phyloP scores from a whole-genome alignment of 1,140 invertebrate genomes.

The Laodelphax striatellus region DNA sequence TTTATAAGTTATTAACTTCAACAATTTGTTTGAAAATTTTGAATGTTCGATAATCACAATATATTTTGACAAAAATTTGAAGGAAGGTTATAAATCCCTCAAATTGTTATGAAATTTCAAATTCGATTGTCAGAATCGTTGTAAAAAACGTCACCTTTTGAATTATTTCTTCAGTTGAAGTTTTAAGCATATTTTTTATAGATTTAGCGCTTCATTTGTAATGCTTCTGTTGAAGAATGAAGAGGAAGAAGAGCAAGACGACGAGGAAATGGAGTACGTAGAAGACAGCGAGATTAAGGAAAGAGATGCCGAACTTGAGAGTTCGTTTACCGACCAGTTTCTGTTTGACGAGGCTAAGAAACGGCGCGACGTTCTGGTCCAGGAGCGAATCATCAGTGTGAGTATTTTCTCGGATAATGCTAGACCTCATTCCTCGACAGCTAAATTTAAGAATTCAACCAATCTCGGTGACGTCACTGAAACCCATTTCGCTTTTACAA shows the following conservation, averaged over 20 bases:
- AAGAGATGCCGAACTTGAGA: neutral
- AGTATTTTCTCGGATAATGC: constrained; percentile 32
- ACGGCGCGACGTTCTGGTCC: constrained; percentile 44
- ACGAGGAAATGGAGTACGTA: constrained; percentile 16
- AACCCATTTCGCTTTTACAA: neutral
- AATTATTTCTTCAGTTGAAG: no score
- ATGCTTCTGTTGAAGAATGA: constrained; percentile 2
- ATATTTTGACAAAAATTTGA: no score
- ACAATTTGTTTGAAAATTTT: no score
- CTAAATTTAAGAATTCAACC: no score
- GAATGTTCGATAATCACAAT: no score
- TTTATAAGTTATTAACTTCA: no score
- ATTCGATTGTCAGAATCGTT: no score
- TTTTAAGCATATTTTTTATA: no score
- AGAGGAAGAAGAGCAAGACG: neutral
- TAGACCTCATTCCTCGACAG: neutral
- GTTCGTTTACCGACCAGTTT: neutral
- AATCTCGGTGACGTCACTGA: neutral
- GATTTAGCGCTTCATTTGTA: no score
- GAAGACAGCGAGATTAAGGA: constrained; percentile 14
- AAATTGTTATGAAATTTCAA: no score
- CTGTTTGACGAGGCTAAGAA: constrained; percentile 17
- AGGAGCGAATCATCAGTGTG: constrained; percentile 57
- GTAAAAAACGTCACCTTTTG: no score
- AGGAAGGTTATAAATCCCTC: no score